Base-by-base conservation (phyloP, 2,113 vertebrate species). In the Cacatua alba region DNA sequence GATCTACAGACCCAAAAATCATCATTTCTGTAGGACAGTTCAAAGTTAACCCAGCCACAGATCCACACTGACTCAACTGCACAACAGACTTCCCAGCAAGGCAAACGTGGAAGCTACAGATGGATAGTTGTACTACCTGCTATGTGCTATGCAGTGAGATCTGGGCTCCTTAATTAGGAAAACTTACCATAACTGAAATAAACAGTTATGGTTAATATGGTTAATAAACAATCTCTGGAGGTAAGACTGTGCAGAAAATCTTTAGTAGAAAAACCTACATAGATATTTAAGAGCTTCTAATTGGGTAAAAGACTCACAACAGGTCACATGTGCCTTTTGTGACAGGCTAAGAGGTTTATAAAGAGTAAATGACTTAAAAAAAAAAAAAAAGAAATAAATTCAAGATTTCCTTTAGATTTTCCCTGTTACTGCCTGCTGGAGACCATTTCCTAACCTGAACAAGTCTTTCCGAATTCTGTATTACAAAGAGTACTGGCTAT, bases 181-280 rank as follows among this genome's bases (percentile, higher is more conserved):
- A 51, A 20, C 39, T 15, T 19, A 24, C 25, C 7, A 7, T 6
- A 59, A 48, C 15, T 23, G 43, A 44, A 63, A 39, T n/a, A 63
- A 59, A 39, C 13, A 69, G 64, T 41, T 41, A 41, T 41, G 41
- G 41, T 41, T 41, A 41, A 41, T 41, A 41, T 41, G 41, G 41
- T 41, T 41, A 63, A 39, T n/a, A 63, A 59, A 39, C 13, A 69
- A 59, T 28, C 55, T 68, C 52, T 62, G 28, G 12, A 76, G 24
- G 25, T 11, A 86, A 39, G 53, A 9, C 44, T 52, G 24, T 28
- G 9, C 39, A 43, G 13, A 83, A 59, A 71, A 80, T 10, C 25
- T 33, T 4, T 3, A 35, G 21, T 33, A 74, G 46, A 68, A 65
- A 68, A 39, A 6, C 1, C 20, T 15, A 15, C 1, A 1, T 15